Base-by-base conservation (phyloP, 1,140 invertebrate genomes). In the Diploscapter pachys region DNA sequence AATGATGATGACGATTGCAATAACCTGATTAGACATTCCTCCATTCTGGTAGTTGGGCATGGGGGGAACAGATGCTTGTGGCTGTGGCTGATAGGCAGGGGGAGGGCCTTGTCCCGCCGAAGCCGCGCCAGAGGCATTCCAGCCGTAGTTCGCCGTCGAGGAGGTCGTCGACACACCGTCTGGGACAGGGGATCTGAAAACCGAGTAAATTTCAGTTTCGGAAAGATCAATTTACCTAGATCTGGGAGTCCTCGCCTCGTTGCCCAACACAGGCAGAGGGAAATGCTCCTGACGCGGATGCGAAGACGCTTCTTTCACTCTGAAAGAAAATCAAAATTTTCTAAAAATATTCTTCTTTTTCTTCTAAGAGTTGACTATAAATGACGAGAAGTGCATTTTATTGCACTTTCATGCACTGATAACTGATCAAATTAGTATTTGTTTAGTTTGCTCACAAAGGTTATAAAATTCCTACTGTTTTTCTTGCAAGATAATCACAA, bases 241-340 rank as follows among this genome's bases (percentile, higher is more conserved):
- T 59, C 75, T 71, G 4, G 75, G 75, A 2, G 75, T 76, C 31
- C 70, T 51, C 50, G 61, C 64, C 31, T 65, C 68, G 53, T 70
- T 61, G 59, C 31, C 70, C 8, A 76, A 71, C 48, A 76, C 75
- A 48, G 75, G 63, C 48, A 55, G 11, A 8, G 75, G 75, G n/a
- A 72, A 48, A 54, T 76, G 75, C 55, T 76, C 75, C 9, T 48
- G 50, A 8, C 75, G 62, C 4, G 63, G 62, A 4, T 59, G 3
- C 3, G 61, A 55, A 11, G n/a, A 49, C 5, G 75, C 75, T 8
- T 76, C 75, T 53, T 76, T 76, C 48, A 76, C 72, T 50, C 75
- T 72, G 54, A 6, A 71, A 71, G 65, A 49, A 13, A 11, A 71
- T 31, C 31, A 31, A 31, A 31, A 31, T 31, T 31, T 31, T 31